These are phyloP conservation scores for Plotosus lineatus DNA, from an alignment of 2,113 vertebrate genomes.

Conservation along the genomic window DNA sequence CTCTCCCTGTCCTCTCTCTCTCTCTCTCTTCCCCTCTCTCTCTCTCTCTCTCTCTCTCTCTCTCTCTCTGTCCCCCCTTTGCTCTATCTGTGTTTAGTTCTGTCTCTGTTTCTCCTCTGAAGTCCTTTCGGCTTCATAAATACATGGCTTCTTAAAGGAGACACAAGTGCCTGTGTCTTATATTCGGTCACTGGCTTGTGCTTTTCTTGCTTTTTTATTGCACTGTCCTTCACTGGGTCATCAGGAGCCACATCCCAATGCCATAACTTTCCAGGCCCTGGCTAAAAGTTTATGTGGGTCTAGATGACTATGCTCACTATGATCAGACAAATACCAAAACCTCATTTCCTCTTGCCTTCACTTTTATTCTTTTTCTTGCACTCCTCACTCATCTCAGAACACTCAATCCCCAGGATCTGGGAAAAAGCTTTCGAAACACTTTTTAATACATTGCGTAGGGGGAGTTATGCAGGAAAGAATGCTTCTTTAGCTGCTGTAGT, in stretches of 20 bases:
- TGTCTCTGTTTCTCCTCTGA: too few relatives aligned
- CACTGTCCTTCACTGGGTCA: constrained; percentile 53
- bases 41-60: background rate
- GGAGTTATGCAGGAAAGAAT: constrained; percentile 12
- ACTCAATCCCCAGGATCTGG: constrained; percentile 40
- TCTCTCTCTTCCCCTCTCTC: constrained; percentile 14
- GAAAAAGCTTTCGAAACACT: constrained; percentile 42
- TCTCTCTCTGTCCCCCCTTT: background rate
- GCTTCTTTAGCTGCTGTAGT: background rate
- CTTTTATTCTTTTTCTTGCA: constrained; percentile 38
- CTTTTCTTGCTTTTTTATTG: background rate
- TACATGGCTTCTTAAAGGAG: background rate
- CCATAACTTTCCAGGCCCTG: constrained; percentile 53
- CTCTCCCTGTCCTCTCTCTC: background rate
- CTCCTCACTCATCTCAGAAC: constrained; percentile 4
- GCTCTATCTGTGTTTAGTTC: background rate
- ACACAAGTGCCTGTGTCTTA: constrained; percentile 35
- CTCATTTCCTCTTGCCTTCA: constrained; percentile 21
- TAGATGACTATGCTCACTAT: constrained; percentile 58
- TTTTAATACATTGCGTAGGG: constrained; percentile 12
- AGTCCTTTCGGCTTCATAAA: background rate
- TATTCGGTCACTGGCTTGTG: constrained; percentile 35
- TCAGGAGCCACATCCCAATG: constrained; percentile 41
- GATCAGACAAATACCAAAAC: constrained; percentile 49
- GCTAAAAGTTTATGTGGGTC: constrained; percentile 41